Percentiles rank a stretch among this genome's conserved stretches.
These are phyloP conservation scores for Onchidella celtica DNA, from an alignment of 2,888 invertebrate genomes.

Conservation along the genomic window DNA sequence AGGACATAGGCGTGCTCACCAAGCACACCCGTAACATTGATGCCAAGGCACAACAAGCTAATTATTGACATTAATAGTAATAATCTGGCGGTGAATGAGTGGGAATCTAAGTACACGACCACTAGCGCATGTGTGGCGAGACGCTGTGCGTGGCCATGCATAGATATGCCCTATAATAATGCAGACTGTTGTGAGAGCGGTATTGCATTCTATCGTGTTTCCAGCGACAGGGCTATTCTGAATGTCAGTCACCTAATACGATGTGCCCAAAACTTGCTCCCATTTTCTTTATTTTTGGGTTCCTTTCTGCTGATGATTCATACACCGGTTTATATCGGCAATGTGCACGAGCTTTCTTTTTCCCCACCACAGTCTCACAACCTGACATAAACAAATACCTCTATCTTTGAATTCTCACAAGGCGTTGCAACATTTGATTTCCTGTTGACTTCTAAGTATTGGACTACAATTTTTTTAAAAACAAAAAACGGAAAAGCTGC, in stretches of 20 bases:
- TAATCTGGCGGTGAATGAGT: background rate
- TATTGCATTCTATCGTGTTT: background rate
- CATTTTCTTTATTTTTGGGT: background rate
- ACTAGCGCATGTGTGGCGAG: constrained; percentile 15
- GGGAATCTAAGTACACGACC: background rate
- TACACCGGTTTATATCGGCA: too few relatives aligned
- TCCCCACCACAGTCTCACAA: too few relatives aligned
- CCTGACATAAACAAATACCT: too few relatives aligned
- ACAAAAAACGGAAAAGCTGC: too few relatives aligned
- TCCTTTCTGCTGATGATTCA: background rate
- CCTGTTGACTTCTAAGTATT: too few relatives aligned
- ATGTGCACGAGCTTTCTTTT: too few relatives aligned
- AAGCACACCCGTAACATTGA: background rate
- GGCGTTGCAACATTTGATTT: too few relatives aligned
- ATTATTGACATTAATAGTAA: constrained; percentile 31
- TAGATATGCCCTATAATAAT: constrained; percentile 1
- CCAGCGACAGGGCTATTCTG: background rate
- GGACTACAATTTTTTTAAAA: too few relatives aligned
- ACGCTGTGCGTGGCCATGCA: constrained; percentile 33
- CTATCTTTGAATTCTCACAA: too few relatives aligned
- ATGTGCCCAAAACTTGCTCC: too few relatives aligned
- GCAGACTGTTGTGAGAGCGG: background rate
- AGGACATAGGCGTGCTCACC: too few relatives aligned
- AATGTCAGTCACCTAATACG: background rate
- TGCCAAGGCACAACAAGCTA: constrained; percentile 16